These are phyloP conservation scores for Microplitis deprimator DNA, from an alignment of 2,888 invertebrate genomes.

Conservation along the genomic window DNA sequence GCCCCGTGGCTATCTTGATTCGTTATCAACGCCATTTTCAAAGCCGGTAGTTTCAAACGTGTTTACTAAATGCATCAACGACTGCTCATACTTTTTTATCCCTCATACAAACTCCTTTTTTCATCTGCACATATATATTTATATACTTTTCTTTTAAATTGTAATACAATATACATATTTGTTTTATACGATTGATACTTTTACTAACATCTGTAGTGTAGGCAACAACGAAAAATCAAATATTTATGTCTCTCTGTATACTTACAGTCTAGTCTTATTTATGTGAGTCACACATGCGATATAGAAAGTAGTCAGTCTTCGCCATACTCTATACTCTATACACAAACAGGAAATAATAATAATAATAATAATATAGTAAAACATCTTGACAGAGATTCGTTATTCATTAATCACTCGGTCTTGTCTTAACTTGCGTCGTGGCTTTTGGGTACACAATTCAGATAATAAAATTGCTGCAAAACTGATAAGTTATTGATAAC, in stretches of 20 bases:
- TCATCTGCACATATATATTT: conserved; percentile 1
- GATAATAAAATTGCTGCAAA: conserved; percentile 39
- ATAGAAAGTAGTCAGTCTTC: conserved; percentile 11
- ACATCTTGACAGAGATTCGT: conserved; percentile 20
- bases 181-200: background rate
- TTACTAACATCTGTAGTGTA: background rate
- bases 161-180: conserved; percentile 10
- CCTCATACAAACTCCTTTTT: conserved; percentile 18
- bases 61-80: conserved; percentile 27
- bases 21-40: conserved; percentile 26
- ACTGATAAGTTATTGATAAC: conserved; percentile 40
- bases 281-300: conserved; percentile 15
- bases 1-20: conserved; percentile 35
- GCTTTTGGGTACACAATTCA: conserved; percentile 22
- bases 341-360: background rate
- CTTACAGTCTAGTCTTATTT: conserved; percentile 13
- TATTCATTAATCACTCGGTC: conserved; percentile 33
- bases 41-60: conserved; percentile 27
- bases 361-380: conserved; percentile 7
- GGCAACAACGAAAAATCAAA: conserved; percentile 8
- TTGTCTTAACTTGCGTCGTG: conserved; percentile 18
- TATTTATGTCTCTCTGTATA: conserved; percentile 25
- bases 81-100: conserved; percentile 6
- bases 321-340: background rate
- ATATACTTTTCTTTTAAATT: conserved; percentile 13